Evolutionary conservation across 2,888 invertebrate genomes (phyloP).

Genomic region (Amblyjoppa fuscipennis): DNA sequence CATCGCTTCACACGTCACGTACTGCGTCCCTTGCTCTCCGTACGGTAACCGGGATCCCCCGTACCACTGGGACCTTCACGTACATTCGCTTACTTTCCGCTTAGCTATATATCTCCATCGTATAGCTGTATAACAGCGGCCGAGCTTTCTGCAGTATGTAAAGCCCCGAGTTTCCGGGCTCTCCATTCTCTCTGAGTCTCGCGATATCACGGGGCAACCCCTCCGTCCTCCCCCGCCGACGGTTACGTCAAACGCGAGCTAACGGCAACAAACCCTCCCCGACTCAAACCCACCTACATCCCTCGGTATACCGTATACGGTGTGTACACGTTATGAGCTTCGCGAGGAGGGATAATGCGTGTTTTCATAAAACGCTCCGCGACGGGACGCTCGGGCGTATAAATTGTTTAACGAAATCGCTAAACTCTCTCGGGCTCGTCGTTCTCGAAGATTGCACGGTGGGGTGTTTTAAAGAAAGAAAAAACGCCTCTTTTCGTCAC

Average conservation of each 20-base stretch:
- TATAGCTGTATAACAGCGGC: constrained; percentile 12
- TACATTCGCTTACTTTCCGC: constrained; percentile 53
- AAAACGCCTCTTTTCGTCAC: neutral
- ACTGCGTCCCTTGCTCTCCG: constrained; percentile 21
- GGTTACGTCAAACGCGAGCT: constrained; percentile 40
- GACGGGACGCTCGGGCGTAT: constrained; percentile 21
- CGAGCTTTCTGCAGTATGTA: constrained; percentile 59
- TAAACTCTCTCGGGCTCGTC: constrained; percentile 6
- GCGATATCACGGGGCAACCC: constrained; percentile 45
- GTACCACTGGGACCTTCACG: constrained; percentile 49
- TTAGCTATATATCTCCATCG: constrained; percentile 29
- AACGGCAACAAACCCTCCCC: constrained; percentile 35
- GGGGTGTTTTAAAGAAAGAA: neutral
- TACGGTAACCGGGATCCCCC: constrained; percentile 34
- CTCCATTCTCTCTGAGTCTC: constrained; percentile 50
- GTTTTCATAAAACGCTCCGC: constrained; percentile 6
- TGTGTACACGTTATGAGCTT: constrained; percentile 19
- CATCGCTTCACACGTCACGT: constrained; percentile 56
- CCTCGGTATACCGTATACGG: constrained; percentile 20
- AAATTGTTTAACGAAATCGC: constrained; percentile 56
- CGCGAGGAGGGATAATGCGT: constrained; percentile 14
- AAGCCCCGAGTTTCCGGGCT: constrained; percentile 60
- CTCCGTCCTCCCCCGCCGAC: neutral
- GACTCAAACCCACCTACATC: constrained; percentile 21
- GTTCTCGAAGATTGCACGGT: constrained; percentile 12